Percentiles rank a stretch among this genome's conserved stretches.
Conservation (phyloP, 2,797 vertebrate genomes). For the Pempheris klunzingeri region DNA sequence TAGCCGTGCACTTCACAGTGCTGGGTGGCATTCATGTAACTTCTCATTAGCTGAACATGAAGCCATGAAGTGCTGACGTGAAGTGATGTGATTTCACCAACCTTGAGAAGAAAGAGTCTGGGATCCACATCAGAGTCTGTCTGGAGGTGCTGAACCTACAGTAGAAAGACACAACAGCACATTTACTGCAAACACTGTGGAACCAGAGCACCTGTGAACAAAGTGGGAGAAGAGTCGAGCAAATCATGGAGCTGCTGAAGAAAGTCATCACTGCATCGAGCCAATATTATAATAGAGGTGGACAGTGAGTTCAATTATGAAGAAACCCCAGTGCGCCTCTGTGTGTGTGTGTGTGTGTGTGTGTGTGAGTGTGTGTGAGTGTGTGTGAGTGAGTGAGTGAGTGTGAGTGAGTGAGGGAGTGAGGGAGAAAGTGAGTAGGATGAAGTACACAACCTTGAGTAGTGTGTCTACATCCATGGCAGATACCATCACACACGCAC, state of each 20-base stretch:
- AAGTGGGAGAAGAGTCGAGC: not conserved
- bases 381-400: not conserved
- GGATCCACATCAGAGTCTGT: constrained; percentile 99
- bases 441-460: constrained; percentile 18
- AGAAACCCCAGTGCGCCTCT: not conserved
- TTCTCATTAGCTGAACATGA: not conserved
- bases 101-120: constrained; percentile 99
- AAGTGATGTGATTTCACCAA: constrained; percentile 83
- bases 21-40: not conserved
- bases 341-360: constrained; percentile 13
- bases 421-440: not conserved
- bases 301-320: constrained; percentile 10
- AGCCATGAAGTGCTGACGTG: not conserved
- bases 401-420: not conserved
- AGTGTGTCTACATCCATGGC: constrained; percentile 18
- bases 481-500: constrained; percentile 17
- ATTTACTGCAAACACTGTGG: constrained; percentile 15
- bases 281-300: not conserved
- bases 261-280: not conserved
- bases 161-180: constrained; percentile 27
- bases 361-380: constrained; percentile 1
- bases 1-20: not conserved
- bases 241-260: not conserved
- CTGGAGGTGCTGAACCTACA: constrained; percentile 97
- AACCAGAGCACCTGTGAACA: not conserved